Conservation (phyloP, 2,888 invertebrate species). For the Anorthoa munda region DNA sequence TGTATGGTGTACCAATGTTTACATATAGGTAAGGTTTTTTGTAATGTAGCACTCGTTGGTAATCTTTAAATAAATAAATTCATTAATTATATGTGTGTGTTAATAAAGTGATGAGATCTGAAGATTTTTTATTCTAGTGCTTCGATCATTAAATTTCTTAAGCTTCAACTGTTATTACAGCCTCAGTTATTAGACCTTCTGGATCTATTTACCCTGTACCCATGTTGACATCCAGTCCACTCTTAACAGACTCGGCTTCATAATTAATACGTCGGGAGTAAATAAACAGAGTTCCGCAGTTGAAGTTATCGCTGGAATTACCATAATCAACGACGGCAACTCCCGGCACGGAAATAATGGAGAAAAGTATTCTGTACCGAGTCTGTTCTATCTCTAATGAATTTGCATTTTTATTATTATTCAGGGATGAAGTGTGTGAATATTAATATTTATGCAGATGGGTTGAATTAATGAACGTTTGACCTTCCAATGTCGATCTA, state of each 20-base stretch:
- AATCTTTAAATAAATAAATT: no score
- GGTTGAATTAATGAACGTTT: background rate
- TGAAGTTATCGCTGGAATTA: conserved; percentile 51
- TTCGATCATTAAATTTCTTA: no score
- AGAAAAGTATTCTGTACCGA: conserved; percentile 33
- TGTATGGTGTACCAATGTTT: no score
- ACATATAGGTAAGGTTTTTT: no score
- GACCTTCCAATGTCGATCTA: conserved; percentile 2
- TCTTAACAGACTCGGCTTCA: conserved; percentile 34
- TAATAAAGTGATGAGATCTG: no score
- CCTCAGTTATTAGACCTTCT: background rate
- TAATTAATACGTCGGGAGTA: conserved; percentile 55
- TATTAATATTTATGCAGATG: conserved; percentile 40
- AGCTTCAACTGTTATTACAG: no score
- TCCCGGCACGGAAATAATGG: conserved; percentile 29
- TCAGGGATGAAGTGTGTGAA: conserved; percentile 29
- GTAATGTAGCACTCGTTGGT: no score
- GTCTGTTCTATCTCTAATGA: conserved; percentile 21
- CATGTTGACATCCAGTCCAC: conserved; percentile 35
- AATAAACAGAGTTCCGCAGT: conserved; percentile 49
- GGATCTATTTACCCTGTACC: background rate
- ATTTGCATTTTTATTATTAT: conserved; percentile 52
- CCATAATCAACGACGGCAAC: conserved; percentile 52
- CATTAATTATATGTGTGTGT: no score
- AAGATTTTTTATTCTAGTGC: no score